Evolutionary conservation across 2,113 vertebrate species (phyloP), one percentile per base, ranked within the genome.

Genomic region (Corythaixoides concolor): DNA sequence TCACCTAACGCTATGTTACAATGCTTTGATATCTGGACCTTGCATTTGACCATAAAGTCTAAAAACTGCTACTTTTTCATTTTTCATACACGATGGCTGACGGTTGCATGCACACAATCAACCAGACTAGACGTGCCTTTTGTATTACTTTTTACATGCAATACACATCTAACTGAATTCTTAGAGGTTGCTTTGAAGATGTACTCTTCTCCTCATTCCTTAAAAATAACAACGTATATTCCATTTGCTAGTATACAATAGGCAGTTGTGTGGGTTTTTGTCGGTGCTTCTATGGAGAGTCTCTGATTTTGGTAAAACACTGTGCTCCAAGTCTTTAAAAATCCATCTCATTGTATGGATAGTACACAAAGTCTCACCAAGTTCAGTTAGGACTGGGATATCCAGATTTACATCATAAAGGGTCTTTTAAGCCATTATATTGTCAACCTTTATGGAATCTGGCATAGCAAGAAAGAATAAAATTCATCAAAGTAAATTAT

Each of bases 391-490:
- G 55, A 43, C 58, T 82, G 77, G 55, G 24, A 95, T 80, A 94
- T 32, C 50, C 81, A 94, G 59, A 97, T 96, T 97, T 95, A 79
- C 95, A 97, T 96, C 67, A 97, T 43, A 97, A 96, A 92, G 26
- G 74, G 21, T 73, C 79, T 95, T 95, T 93, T 60, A 93, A 85
- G 64, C 85, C 83, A 60, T 94, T 96, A 66, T 70, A 91, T 45
- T 86, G 56, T 69, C 72, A 96, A 55, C 70, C 56, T 66, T 87
- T 70, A 89, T 2, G 33, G 66, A 88, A 68, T 47, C 49, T 78
- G 92, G 37, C 76, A 94, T 27, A 85, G 73, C n/a, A 89, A 93
- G 77, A 85, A 94, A 94, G 89, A 93, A 79, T 30, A 95, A 76
- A 86, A 90, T 68, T 86, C 88, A 95, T 86, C 85, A 92, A 93